These are phyloP conservation scores for Yponomeuta malinellus DNA, from an alignment of 2,888 invertebrate species.

Conservation along the genomic window DNA sequence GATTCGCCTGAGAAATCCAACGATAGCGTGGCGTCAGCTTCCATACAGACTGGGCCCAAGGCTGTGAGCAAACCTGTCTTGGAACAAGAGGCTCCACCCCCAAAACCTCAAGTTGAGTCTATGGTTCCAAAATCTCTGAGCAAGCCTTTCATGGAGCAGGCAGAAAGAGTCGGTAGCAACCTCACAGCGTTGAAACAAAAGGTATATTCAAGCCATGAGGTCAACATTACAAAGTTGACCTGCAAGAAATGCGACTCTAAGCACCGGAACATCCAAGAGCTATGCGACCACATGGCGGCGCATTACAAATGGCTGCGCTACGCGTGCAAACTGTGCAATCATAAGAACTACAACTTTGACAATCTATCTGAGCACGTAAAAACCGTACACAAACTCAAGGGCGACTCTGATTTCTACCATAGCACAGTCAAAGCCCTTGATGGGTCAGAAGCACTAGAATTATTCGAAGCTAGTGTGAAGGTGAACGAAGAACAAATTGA, in stretches of 20 bases:
- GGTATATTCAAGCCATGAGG: constrained; percentile 43
- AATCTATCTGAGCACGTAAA: constrained; percentile 80
- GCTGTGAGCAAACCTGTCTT: background rate
- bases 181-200: constrained; percentile 51
- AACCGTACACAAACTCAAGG: constrained; percentile 76
- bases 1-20: constrained; percentile 35
- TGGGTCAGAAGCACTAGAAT: constrained; percentile 52
- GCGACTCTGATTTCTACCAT: constrained; percentile 68
- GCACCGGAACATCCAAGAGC: constrained; percentile 63
- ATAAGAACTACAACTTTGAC: constrained; percentile 79
- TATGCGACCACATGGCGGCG: constrained; percentile 77
- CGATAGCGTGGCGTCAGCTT: background rate
- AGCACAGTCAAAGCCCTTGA: constrained; percentile 66
- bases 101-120: background rate
- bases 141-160: constrained; percentile 42
- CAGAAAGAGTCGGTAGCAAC: constrained; percentile 50
- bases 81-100: background rate
- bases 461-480: constrained; percentile 29
- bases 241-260: constrained; percentile 73
- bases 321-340: constrained; percentile 84
- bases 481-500: constrained; percentile 38
- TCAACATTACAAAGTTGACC: constrained; percentile 52
- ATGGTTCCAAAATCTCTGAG: background rate
- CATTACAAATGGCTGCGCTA: constrained; percentile 85
- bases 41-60: background rate